Conservation (phyloP, 2,113 vertebrate genomes). For the Myrmecobius fasciatus region DNA sequence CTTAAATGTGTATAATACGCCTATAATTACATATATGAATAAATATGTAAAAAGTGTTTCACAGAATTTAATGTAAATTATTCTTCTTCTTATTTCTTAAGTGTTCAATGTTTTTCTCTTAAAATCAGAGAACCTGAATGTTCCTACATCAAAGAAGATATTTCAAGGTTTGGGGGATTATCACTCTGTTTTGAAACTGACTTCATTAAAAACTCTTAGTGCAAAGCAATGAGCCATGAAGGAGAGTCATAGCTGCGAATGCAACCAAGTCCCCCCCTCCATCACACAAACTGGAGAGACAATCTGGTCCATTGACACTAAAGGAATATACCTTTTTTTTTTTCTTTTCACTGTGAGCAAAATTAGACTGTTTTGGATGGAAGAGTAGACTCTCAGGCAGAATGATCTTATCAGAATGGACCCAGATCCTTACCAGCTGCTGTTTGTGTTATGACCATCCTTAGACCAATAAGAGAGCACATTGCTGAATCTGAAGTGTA, state of each 20-base stretch:
- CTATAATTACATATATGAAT: neutral
- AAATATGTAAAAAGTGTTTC: neutral
- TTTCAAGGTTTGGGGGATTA: constrained; percentile 60
- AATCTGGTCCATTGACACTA: constrained; percentile 78
- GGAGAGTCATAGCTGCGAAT: constrained; percentile 76
- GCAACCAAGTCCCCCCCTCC: constrained; percentile 69
- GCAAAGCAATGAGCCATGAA: constrained; percentile 77
- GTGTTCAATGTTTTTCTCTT: neutral
- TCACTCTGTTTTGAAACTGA: constrained; percentile 66
- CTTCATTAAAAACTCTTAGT: constrained; percentile 71
- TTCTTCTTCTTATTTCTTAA: neutral
- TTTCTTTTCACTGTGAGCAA: constrained; percentile 72
- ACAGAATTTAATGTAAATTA: neutral
- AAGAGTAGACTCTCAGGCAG: constrained; percentile 78
- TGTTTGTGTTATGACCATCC: constrained; percentile 66
- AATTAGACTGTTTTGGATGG: constrained; percentile 76
- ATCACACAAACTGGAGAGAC: constrained; percentile 77
- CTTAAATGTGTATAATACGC: neutral
- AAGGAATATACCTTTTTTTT: constrained; percentile 76
- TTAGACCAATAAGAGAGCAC: constrained; percentile 75
- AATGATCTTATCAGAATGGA: constrained; percentile 77
- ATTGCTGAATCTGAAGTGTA: constrained; percentile 78
- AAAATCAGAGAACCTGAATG: neutral
- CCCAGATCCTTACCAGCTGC: constrained; percentile 77
- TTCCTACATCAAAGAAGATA: constrained; percentile 33